phyloP scores from a whole-genome alignment of 2,113 vertebrate species.

The Gambusia holbrooki region DNA sequence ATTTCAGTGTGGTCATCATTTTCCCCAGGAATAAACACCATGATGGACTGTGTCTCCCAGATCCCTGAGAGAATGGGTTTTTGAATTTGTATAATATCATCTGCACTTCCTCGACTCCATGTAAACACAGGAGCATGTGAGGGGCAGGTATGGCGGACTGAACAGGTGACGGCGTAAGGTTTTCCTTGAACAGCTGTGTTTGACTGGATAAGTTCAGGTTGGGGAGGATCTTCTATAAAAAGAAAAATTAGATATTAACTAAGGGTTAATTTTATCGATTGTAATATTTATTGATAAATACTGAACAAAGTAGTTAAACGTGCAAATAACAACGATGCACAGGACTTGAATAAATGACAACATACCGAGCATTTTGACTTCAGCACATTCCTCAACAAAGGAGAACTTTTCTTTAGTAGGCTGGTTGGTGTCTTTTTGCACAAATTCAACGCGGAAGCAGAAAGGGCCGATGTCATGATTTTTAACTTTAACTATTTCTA shows the following conservation, averaged over 20 bases:
- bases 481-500: constrained; percentile 53
- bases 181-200: constrained; percentile 21
- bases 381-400: constrained; percentile 49
- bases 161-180: constrained; percentile 54
- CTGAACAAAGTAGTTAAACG: no score
- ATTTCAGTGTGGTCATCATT: constrained; percentile 47
- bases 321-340: no score
- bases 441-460: constrained; percentile 69
- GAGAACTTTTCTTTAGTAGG: constrained; percentile 35
- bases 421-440: accelerated
- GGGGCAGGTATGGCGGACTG: constrained; percentile 63
- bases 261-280: not conserved
- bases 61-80: constrained; percentile 22
- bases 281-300: no score
- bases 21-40: constrained; percentile 38
- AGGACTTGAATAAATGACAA: not conserved
- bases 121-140: constrained; percentile 51
- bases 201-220: not conserved
- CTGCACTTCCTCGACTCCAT: constrained; percentile 42
- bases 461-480: constrained; percentile 64
- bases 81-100: not conserved
- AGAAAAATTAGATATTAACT: not conserved
- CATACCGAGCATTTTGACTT: constrained; percentile 41
- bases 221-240: constrained; percentile 24
- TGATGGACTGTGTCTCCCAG: constrained; percentile 65